Conservation (phyloP, 2,797 vertebrate genomes). For the Gymnothorax javanicus region DNA sequence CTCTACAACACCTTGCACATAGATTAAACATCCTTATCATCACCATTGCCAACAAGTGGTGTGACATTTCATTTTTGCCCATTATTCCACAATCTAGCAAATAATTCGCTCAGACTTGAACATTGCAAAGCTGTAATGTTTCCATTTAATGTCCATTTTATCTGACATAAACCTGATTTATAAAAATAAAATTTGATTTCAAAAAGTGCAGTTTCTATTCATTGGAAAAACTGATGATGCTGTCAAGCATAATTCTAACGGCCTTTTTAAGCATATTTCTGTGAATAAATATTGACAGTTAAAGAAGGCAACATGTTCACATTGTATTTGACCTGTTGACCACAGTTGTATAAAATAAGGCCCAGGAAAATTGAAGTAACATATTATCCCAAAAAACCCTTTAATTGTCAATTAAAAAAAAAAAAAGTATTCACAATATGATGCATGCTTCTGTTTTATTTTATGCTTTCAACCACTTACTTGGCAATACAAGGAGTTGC, state of each 20-base stretch:
- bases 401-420: no score
- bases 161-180: no score
- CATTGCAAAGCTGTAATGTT: background rate
- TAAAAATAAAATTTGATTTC: background rate
- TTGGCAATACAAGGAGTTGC: conserved; percentile 36
- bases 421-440: background rate
- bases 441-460: background rate
- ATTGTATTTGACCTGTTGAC: no score
- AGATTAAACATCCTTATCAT: background rate
- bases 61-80: background rate
- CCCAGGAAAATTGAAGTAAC: no score
- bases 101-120: background rate
- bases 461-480: conserved; percentile 30
- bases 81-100: background rate
- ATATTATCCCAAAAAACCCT: no score
- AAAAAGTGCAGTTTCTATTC: background rate
- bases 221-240: no score
- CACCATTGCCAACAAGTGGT: background rate
- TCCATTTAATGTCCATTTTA: background rate
- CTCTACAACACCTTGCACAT: background rate
- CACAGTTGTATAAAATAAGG: no score
- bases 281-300: no score
- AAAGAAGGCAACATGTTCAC: no score
- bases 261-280: no score
- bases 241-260: no score